phyloP scores from a whole-genome alignment of 2,113 vertebrate species.

The Crotalus tigris region DNA sequence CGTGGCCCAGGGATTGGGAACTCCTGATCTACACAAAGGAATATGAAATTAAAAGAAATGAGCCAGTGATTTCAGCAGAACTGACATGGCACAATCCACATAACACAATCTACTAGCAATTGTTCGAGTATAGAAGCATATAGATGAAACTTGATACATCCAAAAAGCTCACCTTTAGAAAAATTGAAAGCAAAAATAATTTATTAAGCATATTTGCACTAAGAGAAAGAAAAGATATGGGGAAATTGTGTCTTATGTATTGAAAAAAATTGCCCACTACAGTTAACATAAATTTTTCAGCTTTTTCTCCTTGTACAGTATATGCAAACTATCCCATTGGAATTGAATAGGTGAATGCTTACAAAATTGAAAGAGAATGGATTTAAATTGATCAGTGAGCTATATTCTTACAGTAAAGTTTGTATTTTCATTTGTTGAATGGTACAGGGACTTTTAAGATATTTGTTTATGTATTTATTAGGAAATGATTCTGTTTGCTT shows the following conservation, averaged over 20 bases:
- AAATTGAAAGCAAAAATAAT: neutral
- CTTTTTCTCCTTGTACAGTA: neutral
- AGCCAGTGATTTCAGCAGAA: neutral
- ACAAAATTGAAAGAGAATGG: neutral
- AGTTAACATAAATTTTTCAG: neutral
- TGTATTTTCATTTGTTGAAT: neutral
- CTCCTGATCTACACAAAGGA: neutral
- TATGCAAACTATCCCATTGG: neutral
- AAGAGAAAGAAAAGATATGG: neutral
- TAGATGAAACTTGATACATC: neutral
- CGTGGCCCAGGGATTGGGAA: too few species aligned
- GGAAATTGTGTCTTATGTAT: neutral
- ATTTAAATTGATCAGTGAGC: neutral
- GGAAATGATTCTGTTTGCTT: neutral
- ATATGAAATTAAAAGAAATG: neutral
- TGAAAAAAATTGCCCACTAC: neutral
- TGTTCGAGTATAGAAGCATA: neutral
- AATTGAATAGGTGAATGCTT: neutral
- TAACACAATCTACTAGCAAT: neutral
- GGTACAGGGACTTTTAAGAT: neutral
- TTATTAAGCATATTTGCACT: neutral
- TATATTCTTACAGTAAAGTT: neutral
- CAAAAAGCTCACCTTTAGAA: neutral
- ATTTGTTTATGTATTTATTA: neutral
- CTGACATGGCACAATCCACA: neutral